Base-by-base conservation (phyloP, 2,797 vertebrate species). In the Lutjanus argentimaculatus region DNA sequence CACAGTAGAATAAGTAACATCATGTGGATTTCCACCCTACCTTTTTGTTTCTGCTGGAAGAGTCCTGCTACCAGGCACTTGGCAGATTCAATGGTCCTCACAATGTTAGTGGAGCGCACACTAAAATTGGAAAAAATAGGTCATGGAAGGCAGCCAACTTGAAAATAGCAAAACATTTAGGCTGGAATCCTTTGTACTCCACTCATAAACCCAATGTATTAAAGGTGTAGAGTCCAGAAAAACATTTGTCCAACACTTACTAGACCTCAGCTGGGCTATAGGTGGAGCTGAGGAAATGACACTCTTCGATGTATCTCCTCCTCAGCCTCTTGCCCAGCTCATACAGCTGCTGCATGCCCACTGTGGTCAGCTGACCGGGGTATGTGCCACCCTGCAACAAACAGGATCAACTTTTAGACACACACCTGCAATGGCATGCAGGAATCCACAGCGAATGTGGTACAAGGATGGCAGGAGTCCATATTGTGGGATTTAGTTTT, bases 281-380 rank as follows among this genome's bases (percentile, higher is more conserved):
- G 19, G 68, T 76, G 19, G 97, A 91, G 3, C 94, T 96, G 46
- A 99, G 96, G 85, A 99, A 98, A 45, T 84, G 70, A 13, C 59
- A 80, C 53, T 99, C 96, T 80, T 98, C 95, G 2, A 98, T 67
- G 16, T 99, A 99, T 70, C 25, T 94, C 89, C 75, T 97, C 89
- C 97, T 96, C 75, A 99, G 93, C 83, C 93, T 95, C 87, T 95
- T 80, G n/a, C 98, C 98, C 75, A 99, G 91, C 72, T 97, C 94
- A 48, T 97, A 99, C 80, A 97, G 95, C 94, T 99, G 98, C 91
- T 97, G 94, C 98, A 99, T 99, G 80, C 98, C 98, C 67, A 99
- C 17, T 0, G 93, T 93, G 73, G 98, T 99, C 91, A 99, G 96
- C 95, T 99, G 98, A 82, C 98, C 98, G 0, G 97, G 95, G 77